Base-by-base conservation (phyloP, 23 tunicate genomes). In the Trididemnum miniatum region DNA sequence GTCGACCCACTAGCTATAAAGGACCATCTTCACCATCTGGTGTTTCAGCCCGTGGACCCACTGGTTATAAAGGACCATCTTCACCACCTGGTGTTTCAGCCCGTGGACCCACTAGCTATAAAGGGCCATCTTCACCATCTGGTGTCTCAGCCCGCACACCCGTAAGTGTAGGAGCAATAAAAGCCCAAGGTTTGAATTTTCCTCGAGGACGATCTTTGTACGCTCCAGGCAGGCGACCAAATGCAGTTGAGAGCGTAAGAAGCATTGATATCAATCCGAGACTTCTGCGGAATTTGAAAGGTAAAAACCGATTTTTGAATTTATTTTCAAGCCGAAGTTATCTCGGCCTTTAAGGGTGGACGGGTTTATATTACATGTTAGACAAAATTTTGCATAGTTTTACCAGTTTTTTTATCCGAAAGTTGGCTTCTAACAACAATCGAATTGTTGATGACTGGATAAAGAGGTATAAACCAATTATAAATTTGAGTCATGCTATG, bases 141-240 rank as follows among this genome's bases (percentile, higher is more conserved):
- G 15, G 15, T 7, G 54, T 44, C 15, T 44, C 15, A 15, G 54
- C 12, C 12, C 15, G 15, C 54, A 15, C 15, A 7, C 15, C 15
- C 54, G 12, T 15, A 44, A 7, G 9, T 44, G 12, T 7, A 44
- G 54, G 15, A 7, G 9, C 15, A 44, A 44, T 15, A 44, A 44
- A 44, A 44, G 9, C 54, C 15, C 54, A 15, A 9, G 54, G 54
- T 44, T 7, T 9, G 9, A 15, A 15, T 44, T 24, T 62, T 12
- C 67, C 23, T 62, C 5, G n/a, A 3, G 67, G 26, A 62, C 15
- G 29, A 4, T n/a, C n/a, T n/a, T n/a, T n/a, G n/a, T 24, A 3
- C n/a, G 28, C 67, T 62, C 67, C 67, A 62, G 26, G 67, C 5
- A 62, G 67, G 26, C n/a, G n/a, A n/a, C n/a, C n/a, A n/a, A n/a